Base-by-base conservation (phyloP, 2,113 vertebrate genomes). In the Lepus americanus region DNA sequence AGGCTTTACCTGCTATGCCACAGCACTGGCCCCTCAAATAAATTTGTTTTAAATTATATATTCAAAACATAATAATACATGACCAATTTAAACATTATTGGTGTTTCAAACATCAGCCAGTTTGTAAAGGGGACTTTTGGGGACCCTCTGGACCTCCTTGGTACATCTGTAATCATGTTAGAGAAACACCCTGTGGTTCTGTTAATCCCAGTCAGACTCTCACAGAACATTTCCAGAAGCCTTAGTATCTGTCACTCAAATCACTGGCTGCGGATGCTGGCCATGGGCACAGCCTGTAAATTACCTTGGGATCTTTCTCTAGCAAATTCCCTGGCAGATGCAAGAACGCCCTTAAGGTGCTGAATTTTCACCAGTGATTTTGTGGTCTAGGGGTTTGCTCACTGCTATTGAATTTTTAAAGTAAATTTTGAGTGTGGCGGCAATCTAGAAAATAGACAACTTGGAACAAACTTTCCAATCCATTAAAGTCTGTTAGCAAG, bases 291-390 rank as follows among this genome's bases (percentile, higher is more conserved):
- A 73, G 36, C 66, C 27, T 49, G 64, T 36, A 69, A 63, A 33
- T 69, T 77, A 86, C 64, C 3, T 86, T 36, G 20, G 63, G 11
- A 70, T 86, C 17, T 78, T 74, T 86, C 64, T 74, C 33, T 29
- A 94, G 82, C 23, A 87, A 39, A 82, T 66, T 85, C 27, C 91
- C 83, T 89, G 85, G 11, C 23, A 78, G 9, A 44, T 33, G 5
- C 5, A 8, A 4, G 12, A 90, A 61, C 74, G 69, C 27, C 63
- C 19, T 92, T 59, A 33, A 13, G 22, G 70, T 83, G 51, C 55
- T 80, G n/a, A 92, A 86, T 82, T 93, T 96, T 89, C 74, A 92
- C 20, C 10, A 73, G 85, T 44, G 39, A 74, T 70, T 87, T 89
- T 90, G 13, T 95, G 39, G 74, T 87, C 33, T 39, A 67, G 36